Conservation (phyloP, 2,113 vertebrate species). For the Mionectes macconnelli region DNA sequence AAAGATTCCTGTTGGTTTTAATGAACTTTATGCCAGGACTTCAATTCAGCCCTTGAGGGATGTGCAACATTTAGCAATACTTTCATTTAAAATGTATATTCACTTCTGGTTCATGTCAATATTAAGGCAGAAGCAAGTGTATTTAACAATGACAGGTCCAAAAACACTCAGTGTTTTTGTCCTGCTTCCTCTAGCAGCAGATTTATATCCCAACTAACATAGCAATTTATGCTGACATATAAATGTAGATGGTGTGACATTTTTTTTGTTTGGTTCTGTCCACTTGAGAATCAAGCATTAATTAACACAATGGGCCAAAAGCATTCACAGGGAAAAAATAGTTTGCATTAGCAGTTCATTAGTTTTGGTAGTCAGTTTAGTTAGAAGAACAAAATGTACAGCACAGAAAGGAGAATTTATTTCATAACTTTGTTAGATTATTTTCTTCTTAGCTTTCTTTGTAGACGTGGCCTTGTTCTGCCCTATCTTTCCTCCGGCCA, state of each 20-base stretch:
- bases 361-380: not conserved
- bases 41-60: not conserved
- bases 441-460: not conserved
- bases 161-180: conserved; percentile 40
- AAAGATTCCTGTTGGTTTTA: conserved; percentile 4
- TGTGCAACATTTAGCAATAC: not conserved
- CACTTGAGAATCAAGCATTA: conserved; percentile 20
- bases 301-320: conserved; percentile 13
- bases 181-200: not conserved
- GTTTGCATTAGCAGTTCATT: not conserved
- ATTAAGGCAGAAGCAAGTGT: conserved; percentile 21
- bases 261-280: not conserved
- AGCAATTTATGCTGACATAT: conserved; percentile 49
- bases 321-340: not conserved
- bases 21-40: not conserved
- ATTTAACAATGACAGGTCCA: conserved; percentile 34
- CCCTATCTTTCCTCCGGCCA: not conserved
- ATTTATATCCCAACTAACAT: conserved; percentile 38
- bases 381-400: not conserved
- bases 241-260: conserved; percentile 3
- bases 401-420: not conserved
- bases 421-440: not conserved
- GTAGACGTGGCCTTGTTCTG: not conserved
- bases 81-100: conserved; percentile 37
- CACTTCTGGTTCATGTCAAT: conserved; percentile 41